Percentiles rank a stretch among this genome's conserved stretches.
These are phyloP conservation scores for Rhinella marina DNA, from an alignment of 2,797 vertebrate genomes.

Conservation along the genomic window DNA sequence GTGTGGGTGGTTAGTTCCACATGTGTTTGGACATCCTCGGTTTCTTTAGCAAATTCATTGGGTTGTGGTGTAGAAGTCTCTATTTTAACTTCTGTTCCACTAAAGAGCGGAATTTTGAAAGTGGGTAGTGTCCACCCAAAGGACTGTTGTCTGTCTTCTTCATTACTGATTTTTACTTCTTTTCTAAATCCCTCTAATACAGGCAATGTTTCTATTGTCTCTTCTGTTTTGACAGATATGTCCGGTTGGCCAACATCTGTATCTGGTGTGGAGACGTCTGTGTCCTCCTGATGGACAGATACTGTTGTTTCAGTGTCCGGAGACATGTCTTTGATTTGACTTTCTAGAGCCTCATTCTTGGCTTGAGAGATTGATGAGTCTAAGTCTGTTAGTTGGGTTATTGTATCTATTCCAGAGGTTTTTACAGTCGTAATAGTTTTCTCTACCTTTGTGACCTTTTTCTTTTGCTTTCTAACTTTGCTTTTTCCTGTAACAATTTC, in stretches of 20 bases:
- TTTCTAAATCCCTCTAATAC: background rate
- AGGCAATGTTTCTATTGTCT: background rate
- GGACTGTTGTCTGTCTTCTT: background rate
- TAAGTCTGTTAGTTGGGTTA: background rate
- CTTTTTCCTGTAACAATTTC: background rate
- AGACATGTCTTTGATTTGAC: background rate
- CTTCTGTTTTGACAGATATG: background rate
- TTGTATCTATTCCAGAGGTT: slow-evolving; percentile 13
- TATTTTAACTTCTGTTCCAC: background rate
- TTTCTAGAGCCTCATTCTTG: background rate
- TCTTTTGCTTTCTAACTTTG: background rate
- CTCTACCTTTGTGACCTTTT: slow-evolving; percentile 14
- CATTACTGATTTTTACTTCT: no score
- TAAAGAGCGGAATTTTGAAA: slow-evolving; percentile 63
- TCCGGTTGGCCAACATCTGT: background rate
- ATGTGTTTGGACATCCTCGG: background rate
- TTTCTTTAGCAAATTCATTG: background rate
- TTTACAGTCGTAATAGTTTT: background rate
- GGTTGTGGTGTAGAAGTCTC: background rate
- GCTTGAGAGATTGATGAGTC: background rate
- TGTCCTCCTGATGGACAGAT: background rate
- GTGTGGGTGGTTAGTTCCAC: background rate
- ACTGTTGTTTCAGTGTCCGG: background rate
- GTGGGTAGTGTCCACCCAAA: slow-evolving; percentile 63
- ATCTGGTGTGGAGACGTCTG: background rate